Base-by-base conservation (phyloP, 2,113 vertebrate genomes). In the Castor canadensis region DNA sequence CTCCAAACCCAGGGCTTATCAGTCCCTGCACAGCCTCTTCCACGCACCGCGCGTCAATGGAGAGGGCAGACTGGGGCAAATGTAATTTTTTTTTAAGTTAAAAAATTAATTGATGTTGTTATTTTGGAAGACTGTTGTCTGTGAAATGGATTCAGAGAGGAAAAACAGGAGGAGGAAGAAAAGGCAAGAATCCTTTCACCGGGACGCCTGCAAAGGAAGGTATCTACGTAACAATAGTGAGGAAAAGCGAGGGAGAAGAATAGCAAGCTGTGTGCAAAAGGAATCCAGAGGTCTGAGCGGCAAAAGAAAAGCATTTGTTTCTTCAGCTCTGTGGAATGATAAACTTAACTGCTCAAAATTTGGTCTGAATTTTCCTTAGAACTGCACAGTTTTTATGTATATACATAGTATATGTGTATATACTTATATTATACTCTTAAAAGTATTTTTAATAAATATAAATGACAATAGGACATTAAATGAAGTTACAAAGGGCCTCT, bases 51-150 rank as follows among this genome's bases (percentile, higher is more conserved):
- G 94, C 96, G 94, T 96, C 89, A 94, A 93, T 94, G 97, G 89
- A 96, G 96, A 96, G 95, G 94, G 91, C 82, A 94, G 91, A 90
- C 83, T 66, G 60, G 76, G 87, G 64, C 66, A 32, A 97, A 89
- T 75, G 64, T 0, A 83, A 62, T 43, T 96, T 76, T 90, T 75
- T 96, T 95, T 95, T 83, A 95, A 95, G 95, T 97, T 98, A 97
- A 98, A 97, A 97, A 98, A 97, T 98, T 98, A 98, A 98, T 96
- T 95, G 96, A 98, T 97, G 93, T 85, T 97, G 92, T 93, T 97
- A 98, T 95, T 98, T 98, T 97, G 66, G 88, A 97, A 97, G 94
- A 97, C 2, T 66, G 93, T 80, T 0, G 0, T 87, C 75, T 97
- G 45, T 96, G 96, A 95, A 98, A 96, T 93, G 62, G 66, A 96